phyloP scores from a whole-genome alignment of 1,140 invertebrate genomes.

The Neotoxoptera formosana region DNA sequence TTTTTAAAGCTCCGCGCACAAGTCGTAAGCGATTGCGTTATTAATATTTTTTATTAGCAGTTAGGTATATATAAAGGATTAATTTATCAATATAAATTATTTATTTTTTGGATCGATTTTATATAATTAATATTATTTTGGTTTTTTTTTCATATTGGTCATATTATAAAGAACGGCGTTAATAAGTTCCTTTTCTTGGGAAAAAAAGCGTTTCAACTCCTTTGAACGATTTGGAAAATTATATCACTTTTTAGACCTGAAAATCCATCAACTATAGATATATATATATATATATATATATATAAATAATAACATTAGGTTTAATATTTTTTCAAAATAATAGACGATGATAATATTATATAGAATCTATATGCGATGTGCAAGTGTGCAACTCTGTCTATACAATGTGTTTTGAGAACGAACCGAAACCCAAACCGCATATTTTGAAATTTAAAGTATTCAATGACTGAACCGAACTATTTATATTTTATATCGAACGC shows the following conservation, averaged over 20 bases:
- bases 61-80: not conserved
- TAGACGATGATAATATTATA: too few relatives aligned
- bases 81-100: not conserved
- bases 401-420: too few relatives aligned
- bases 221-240: not conserved
- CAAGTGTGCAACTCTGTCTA: too few relatives aligned
- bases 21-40: not conserved
- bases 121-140: not conserved
- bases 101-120: not conserved
- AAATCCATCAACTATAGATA: not conserved
- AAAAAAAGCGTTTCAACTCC: not conserved
- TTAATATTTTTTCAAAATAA: too few relatives aligned
- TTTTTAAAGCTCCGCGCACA: not conserved
- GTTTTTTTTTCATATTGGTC: not conserved
- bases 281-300: not conserved
- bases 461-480: too few relatives aligned
- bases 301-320: not conserved
- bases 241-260: not conserved
- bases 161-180: not conserved
- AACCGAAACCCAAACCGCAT: too few relatives aligned
- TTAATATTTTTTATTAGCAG: not conserved
- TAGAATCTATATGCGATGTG: too few relatives aligned
- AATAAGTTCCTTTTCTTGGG: not conserved
- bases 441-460: too few relatives aligned
- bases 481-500: too few relatives aligned